Base-by-base conservation (phyloP, 2,797 vertebrate species). In the Cichlasoma orientale region DNA sequence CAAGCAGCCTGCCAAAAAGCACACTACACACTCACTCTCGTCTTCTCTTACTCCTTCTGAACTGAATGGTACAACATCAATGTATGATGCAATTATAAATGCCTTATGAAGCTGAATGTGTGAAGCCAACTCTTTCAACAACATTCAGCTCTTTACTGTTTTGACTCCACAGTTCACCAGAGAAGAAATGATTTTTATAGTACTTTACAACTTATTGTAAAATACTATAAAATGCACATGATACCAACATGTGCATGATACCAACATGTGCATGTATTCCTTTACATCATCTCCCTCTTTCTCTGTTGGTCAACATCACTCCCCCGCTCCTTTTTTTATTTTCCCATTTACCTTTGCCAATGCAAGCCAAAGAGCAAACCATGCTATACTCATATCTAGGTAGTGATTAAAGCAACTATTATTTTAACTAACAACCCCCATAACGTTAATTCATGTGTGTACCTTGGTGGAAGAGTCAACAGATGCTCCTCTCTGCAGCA, bases 391-490 rank as follows among this genome's bases (percentile, higher is more conserved):
- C 3, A 14, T 44, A 56, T 41, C 36, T 38, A 4, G 2, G 53
- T 13, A 63, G 3, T 23, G 14, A 4, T 54, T 8, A 16, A 29
- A 63, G 47, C 19, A 50, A 50, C 25, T n/a, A 68, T 68, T 50
- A 10, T 25, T 25, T 38, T 3, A 38, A 13, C 18, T 25, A 53
- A 19, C 4, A 7, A 4, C 2, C 6, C 72, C 16, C 3, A 50
- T 33, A 19, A 53, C 9, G 19, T 3, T 1, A 18, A 66, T 23
- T 29, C 7, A 9, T 23, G 44, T 4, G 13, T 25, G 80, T 94
- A 99, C 98, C 97, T 99, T 99, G 0, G 98, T 99, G 76, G 97
- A 94, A 29, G 98, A 98, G 92, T 99, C 97, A 89, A 99, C 98
- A 1, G 95, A 83, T 0, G 98, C 97, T 54, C 97, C 98, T 94